Percentiles rank a stretch among this genome's conserved stretches.
phyloP scores from a whole-genome alignment of 2,888 invertebrate species.

The Pomacea canaliculata region DNA sequence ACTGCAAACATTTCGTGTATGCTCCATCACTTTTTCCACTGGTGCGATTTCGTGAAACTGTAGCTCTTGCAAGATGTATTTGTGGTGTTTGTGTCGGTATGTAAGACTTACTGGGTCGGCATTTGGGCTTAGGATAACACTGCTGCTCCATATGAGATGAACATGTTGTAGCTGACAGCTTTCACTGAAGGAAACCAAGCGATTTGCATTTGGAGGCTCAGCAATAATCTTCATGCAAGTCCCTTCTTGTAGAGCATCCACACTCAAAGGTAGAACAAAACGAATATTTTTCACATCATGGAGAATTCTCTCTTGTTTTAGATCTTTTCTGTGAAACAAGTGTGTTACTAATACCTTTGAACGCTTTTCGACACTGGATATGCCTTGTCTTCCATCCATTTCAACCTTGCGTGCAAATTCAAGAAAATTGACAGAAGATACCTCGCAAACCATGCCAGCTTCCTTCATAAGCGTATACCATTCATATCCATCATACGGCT shows the following conservation, averaged over 20 bases:
- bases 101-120: background rate
- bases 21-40: background rate
- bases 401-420: slow-evolving; percentile 27
- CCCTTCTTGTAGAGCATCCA: background rate
- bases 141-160: background rate
- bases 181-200: slow-evolving; percentile 17
- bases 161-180: slow-evolving; percentile 1
- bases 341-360: slow-evolving; percentile 27
- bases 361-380: slow-evolving; percentile 18
- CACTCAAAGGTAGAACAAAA: slow-evolving; percentile 25
- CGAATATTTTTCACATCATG: slow-evolving; percentile 19
- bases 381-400: slow-evolving; percentile 7
- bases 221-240: background rate
- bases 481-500: too few relatives aligned
- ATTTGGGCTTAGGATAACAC: slow-evolving; percentile 8
- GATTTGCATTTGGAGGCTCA: slow-evolving; percentile 1
- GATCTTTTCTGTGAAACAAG: slow-evolving; percentile 19
- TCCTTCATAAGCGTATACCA: too few relatives aligned
- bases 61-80: background rate
- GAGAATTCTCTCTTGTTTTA: slow-evolving; percentile 13
- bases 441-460: too few relatives aligned
- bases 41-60: background rate
- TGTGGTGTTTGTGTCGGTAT: too few relatives aligned
- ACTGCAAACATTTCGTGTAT: background rate
- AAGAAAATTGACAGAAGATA: too few relatives aligned